Conservation (phyloP, 1,140 invertebrate genomes). For the Batillaria attramentaria region DNA sequence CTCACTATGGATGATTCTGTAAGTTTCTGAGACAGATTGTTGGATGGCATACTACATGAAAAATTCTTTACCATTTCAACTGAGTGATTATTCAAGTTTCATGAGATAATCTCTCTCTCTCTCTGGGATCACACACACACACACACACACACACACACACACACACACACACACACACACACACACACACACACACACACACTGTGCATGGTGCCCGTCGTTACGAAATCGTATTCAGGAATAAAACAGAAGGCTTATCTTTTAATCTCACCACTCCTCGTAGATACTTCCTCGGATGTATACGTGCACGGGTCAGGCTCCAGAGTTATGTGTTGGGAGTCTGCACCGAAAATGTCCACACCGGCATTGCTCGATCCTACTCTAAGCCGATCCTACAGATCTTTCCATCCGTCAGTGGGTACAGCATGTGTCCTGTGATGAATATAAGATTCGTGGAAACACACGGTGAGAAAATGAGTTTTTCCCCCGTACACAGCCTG, state of each 20-base stretch:
- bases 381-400: too few relatives aligned
- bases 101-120: not conserved
- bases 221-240: not conserved
- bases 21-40: too few relatives aligned
- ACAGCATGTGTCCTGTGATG: too few relatives aligned
- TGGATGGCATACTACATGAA: not conserved
- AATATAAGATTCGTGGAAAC: too few relatives aligned
- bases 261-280: not conserved
- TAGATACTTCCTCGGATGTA: not conserved
- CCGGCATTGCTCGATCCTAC: slow-evolving; percentile 14
- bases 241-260: not conserved
- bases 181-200: not conserved
- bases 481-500: too few relatives aligned
- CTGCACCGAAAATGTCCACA: not conserved
- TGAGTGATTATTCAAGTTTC: not conserved
- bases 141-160: slow-evolving; percentile 17
- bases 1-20: not conserved
- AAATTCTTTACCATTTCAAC: not conserved
- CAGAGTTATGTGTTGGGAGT: not conserved
- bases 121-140: not conserved
- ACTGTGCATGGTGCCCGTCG: too few relatives aligned
- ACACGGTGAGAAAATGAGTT: too few relatives aligned
- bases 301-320: not conserved
- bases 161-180: slow-evolving; percentile 4
- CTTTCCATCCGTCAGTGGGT: too few relatives aligned